Conservation (phyloP, 2,888 invertebrate genomes). For the Omphaloscelis lunosa region DNA sequence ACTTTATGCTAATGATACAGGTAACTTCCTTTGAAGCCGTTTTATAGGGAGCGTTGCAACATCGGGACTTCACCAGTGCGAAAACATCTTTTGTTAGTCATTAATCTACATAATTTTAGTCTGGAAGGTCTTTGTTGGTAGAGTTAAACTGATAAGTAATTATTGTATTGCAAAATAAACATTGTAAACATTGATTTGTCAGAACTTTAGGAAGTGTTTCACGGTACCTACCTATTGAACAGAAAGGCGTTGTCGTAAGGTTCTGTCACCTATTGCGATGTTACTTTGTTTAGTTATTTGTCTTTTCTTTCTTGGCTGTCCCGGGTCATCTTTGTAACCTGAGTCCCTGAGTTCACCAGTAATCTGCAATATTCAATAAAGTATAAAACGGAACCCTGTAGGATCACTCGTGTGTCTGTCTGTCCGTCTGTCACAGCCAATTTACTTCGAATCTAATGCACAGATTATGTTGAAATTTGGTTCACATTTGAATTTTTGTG, state of each 20-base stretch:
- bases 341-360: too few species aligned
- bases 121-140: neutral
- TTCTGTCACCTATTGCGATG: neutral
- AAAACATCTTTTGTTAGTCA: constrained; percentile 21
- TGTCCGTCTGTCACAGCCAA: too few species aligned
- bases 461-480: too few species aligned
- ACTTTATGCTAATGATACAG: constrained; percentile 16
- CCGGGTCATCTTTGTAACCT: neutral
- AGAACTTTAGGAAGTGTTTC: neutral
- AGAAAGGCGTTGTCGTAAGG: neutral
- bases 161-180: constrained; percentile 23
- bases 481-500: too few species aligned
- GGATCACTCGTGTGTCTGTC: too few species aligned
- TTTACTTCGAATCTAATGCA: too few species aligned
- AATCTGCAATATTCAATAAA: too few species aligned
- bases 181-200: constrained; percentile 8
- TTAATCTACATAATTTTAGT: neutral
- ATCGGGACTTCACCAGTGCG: constrained; percentile 55
- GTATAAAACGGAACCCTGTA: too few species aligned
- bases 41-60: constrained; percentile 45
- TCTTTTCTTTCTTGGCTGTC: neutral
- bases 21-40: neutral
- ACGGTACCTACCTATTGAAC: neutral
- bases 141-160: constrained; percentile 31
- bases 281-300: neutral